Evolutionary conservation across 2,888 invertebrate species (phyloP).

Genomic region (Clanis bilineata): DNA sequence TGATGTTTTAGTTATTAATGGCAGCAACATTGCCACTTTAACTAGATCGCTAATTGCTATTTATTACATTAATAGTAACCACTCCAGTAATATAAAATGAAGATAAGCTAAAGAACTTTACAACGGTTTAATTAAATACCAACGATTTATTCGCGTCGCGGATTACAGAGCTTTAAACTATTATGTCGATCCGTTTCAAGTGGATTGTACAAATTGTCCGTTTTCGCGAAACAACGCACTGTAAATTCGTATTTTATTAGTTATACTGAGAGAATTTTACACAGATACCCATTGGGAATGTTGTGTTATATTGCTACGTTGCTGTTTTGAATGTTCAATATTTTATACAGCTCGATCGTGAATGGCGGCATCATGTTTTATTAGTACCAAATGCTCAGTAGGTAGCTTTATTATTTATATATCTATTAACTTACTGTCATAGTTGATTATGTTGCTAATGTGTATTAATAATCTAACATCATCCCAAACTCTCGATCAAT

Average conservation of each 20-base stretch:
- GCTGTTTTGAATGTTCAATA: slow-evolving; percentile 6
- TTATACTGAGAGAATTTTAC: slow-evolving; percentile 15
- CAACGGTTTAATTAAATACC: slow-evolving; percentile 16
- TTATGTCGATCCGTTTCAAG: slow-evolving; percentile 15
- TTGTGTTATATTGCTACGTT: not conserved
- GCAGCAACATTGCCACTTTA: too few relatives aligned
- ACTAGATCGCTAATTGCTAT: not conserved
- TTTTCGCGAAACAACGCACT: slow-evolving; percentile 16
- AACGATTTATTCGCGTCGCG: slow-evolving; percentile 14
- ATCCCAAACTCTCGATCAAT: too few relatives aligned
- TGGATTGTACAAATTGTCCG: slow-evolving; percentile 17
- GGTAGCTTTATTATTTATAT: too few relatives aligned
- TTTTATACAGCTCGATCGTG: not conserved
- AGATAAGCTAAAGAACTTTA: not conserved
- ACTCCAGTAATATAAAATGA: not conserved
- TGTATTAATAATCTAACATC: not conserved
- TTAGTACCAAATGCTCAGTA: not conserved
- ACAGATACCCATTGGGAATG: slow-evolving; percentile 12
- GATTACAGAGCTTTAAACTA: slow-evolving; percentile 19
- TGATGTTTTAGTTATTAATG: too few relatives aligned
- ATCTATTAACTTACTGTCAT: too few relatives aligned
- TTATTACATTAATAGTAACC: not conserved
- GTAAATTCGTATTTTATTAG: slow-evolving; percentile 19
- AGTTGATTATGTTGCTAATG: too few relatives aligned
- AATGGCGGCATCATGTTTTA: not conserved